phyloP scores from a whole-genome alignment of 2,888 invertebrate genomes.

The Cephonodes hylas region DNA sequence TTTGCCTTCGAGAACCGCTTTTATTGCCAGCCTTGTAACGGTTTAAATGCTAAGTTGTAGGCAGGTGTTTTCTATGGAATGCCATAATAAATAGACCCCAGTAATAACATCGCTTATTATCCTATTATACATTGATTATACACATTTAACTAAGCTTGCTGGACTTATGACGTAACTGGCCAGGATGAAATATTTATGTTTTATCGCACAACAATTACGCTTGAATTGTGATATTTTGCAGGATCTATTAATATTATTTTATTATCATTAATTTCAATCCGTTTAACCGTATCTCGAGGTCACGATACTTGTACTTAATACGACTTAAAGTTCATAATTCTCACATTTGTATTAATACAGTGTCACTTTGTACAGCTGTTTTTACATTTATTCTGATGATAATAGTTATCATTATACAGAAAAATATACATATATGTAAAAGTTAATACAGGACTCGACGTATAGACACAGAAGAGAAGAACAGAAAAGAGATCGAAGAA shows the following conservation, averaged over 20 bases:
- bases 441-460: too few species aligned
- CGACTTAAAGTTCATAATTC: not conserved
- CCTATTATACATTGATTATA: conserved; percentile 11
- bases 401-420: too few species aligned
- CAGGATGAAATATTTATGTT: not conserved
- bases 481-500: too few species aligned
- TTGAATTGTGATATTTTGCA: not conserved
- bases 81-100: conserved; percentile 10
- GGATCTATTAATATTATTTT: not conserved
- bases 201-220: not conserved
- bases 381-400: too few species aligned
- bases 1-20: conserved; percentile 14
- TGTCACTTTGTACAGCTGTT: not conserved
- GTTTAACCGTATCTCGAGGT: not conserved
- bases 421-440: too few species aligned
- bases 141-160: not conserved
- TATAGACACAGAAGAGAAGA: too few species aligned
- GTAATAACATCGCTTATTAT: conserved; percentile 9
- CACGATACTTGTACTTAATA: not conserved
- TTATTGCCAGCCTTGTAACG: conserved; percentile 15
- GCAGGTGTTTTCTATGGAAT: conserved; percentile 13
- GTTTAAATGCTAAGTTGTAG: conserved; percentile 7
- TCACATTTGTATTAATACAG: not conserved
- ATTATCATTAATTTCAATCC: not conserved
- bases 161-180: not conserved